These are phyloP conservation scores for Oryzias curvinotus DNA, from an alignment of 2,113 vertebrate genomes.

Conservation along the genomic window DNA sequence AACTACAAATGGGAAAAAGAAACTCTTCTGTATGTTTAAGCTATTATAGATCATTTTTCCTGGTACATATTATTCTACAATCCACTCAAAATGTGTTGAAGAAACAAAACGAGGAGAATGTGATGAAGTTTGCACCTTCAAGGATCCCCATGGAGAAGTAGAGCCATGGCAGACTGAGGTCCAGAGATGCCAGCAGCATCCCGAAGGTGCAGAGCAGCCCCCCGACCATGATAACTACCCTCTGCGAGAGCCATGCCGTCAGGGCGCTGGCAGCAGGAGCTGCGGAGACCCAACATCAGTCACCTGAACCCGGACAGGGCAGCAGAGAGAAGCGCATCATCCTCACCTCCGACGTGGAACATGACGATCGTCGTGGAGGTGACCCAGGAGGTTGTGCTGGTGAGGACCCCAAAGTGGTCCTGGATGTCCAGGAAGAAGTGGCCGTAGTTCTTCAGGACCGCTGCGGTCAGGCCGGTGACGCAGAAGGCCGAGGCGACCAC, in stretches of 20 bases:
- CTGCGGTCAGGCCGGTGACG: conserved; percentile 76
- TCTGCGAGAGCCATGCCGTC: conserved; percentile 57
- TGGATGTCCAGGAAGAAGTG: conserved; percentile 82
- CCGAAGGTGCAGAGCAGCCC: conserved; percentile 55
- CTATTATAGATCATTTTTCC: no score
- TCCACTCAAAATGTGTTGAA: no score
- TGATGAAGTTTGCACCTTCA: conserved; percentile 52
- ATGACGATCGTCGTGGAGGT: conserved; percentile 72
- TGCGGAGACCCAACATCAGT: conserved; percentile 13
- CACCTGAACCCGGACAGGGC: no score
- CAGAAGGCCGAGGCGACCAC: conserved; percentile 77
- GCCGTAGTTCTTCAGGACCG: conserved; percentile 77
- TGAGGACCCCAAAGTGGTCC: conserved; percentile 70
- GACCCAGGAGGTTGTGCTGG: conserved; percentile 81
- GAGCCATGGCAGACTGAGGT: conserved; percentile 64
- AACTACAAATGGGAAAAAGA: no score
- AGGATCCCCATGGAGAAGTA: conserved; percentile 69
- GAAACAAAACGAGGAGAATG: no score
- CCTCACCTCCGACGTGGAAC: conserved; percentile 79
- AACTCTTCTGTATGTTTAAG: no score
- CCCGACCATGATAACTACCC: conserved; percentile 59
- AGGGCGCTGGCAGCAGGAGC: conserved; percentile 66
- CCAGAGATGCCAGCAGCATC: conserved; percentile 66
- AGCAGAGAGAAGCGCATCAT: neutral
- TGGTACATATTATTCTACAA: no score